These are phyloP conservation scores for Drosophila sturtevanti DNA, from an alignment of 1,140 invertebrate species.

Conservation along the genomic window DNA sequence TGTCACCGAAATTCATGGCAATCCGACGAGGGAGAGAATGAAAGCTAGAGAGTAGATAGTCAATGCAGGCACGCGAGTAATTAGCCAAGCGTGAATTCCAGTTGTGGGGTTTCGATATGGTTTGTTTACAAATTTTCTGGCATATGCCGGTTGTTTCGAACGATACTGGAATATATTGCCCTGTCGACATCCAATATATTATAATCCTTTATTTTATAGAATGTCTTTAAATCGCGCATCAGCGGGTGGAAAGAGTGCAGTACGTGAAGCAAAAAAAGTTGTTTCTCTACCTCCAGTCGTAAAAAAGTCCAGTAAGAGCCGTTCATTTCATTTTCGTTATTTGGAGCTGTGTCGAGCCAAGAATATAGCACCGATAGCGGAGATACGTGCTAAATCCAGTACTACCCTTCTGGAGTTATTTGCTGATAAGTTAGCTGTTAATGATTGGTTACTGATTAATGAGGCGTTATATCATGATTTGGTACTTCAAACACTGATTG, in stretches of 20 bases:
- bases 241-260: constrained; percentile 15
- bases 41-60: constrained; percentile 11
- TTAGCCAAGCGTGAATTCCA: constrained; percentile 72
- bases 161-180: not conserved
- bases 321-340: constrained; percentile 78
- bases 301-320: constrained; percentile 70
- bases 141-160: constrained; percentile 12
- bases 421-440: constrained; percentile 86
- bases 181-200: not conserved
- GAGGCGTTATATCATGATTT: constrained; percentile 85
- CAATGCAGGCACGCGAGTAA: constrained; percentile 70
- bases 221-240: constrained; percentile 37
- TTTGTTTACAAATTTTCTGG: constrained; percentile 72
- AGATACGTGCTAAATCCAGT: constrained; percentile 80
- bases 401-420: constrained; percentile 84
- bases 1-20: constrained; percentile 51
- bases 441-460: constrained; percentile 86
- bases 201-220: not conserved
- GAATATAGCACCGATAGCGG: constrained; percentile 65
- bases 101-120: constrained; percentile 5
- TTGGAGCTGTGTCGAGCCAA: constrained; percentile 75
- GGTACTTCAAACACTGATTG: constrained; percentile 84
- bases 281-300: constrained; percentile 42
- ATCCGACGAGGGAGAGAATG: constrained; percentile 26
- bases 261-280: constrained; percentile 41